Evolutionary conservation across 2,888 invertebrate species (phyloP), one percentile per base, ranked within the genome.

Genomic region (Diaprepes abbreviatus): DNA sequence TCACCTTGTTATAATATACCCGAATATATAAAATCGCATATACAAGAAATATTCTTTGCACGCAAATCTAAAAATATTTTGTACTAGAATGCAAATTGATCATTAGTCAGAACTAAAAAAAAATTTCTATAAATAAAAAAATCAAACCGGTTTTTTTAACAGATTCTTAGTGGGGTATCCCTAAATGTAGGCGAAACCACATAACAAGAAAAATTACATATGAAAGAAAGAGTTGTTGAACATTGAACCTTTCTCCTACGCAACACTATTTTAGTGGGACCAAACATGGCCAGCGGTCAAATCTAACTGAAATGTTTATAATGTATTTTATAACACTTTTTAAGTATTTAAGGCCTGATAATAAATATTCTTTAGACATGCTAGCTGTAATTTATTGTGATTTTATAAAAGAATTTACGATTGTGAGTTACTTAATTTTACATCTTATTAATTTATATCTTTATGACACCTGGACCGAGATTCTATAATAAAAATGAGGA

Each of bases 221-320:
- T n/a, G n/a, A 54, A 35, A 14, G 35, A 54, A 54, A 54, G 10
- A 54, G 54, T 54, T 38, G 40, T 40, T 57, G 24, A 57, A 57
- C 40, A 38, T 40, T 57, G 57, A 57, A 55, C 40, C 24, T 38
- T 28, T 40, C 57, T 38, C 57, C 57, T 57, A 57, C 57, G 35
- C 57, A 40, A 40, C 14, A 28, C 14, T 17, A 38, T 57, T 21
- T 57, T 38, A 31, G 36, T 54, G 19, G 17, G 3, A 10, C 19
- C 54, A 10, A 36, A 54, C 54, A 54, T 54, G 54, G 54, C 19
- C n/a, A 33, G 33, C 35, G 12, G 54, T 35, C 54, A 52, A 31
- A 54, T 54, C 2, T n/a, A 24, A 54, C 10, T 19, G 16, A 35
- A 5, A 54, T 7, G 4, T 10, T 16, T 35, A 35, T 12, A 54